Evolutionary conservation across 2,113 vertebrate species (phyloP), one percentile per base, ranked within the genome.

Genomic region (Cavia porcellus): DNA sequence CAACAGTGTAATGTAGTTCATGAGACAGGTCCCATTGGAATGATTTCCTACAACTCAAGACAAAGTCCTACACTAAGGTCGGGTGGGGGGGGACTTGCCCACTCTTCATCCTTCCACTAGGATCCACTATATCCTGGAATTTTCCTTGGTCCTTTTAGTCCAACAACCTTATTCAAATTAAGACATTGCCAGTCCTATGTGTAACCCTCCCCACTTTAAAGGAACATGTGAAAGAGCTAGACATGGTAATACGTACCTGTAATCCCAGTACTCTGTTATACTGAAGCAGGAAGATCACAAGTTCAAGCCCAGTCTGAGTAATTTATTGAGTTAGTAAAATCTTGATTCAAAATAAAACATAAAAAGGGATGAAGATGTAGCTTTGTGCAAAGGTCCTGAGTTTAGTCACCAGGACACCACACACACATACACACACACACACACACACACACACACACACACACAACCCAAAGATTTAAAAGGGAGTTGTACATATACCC

Each of bases 31-130:
- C 25, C 57, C 24, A 15, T 2, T 9, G 68, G 24, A 87, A 61
- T 55, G 19, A 72, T 7, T 42, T 61, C 84, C 75, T 93, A 80
- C 30, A 85, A 75, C 2, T 50, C 4, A 22, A 77, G 75, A 28
- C 19, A 79, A 14, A 77, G 8, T 22, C 38, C 7, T 57, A 59
- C 2, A 25, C 35, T 68, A 45, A 74, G 38, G 0, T 0, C 7
- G 1, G 0, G 24, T 22, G 0, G 0, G 10, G 0, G 0, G 9
- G 24, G 22, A 4, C 22, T 81, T 52, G 14, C 12, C n/a, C 0
- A 7, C 10, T 5, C 66, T 42, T 70, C 32, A 12, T 25, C 42
- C 8, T 38, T 47, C 64, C 15, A 3, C 62, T 52, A 4, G 10
- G 84, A 62, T 32, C 25, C 30, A 4, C 47, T 80, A 10, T 35